Evolutionary conservation across 2,113 vertebrate genomes (phyloP), one percentile per base, ranked within the genome.

Genomic region (Rhinoptilus africanus): DNA sequence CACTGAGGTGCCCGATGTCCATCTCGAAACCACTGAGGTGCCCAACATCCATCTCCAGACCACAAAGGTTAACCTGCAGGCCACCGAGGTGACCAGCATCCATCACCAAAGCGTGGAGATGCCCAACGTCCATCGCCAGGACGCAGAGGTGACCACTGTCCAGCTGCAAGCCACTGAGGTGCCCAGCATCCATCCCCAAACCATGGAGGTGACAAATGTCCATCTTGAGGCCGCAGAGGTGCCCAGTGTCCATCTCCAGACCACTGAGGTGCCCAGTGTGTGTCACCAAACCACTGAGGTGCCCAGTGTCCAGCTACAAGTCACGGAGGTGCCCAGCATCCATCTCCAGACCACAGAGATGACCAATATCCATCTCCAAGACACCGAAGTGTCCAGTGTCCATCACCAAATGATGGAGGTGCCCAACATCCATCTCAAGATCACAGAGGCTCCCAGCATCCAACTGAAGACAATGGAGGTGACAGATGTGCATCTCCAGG

Each of bases 121-220:
- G 69, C 47, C 81, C 32, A 32, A 14, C 2, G 9, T 75, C 45
- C 98, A 98, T 59, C 97, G 98, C 50, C 98, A 51, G 14, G 18
- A 9, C 0, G 3, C 56, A 2, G 48, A 80, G 48, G 66, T 63
- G 39, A 22, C 56, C 14, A 14, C 7, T 24, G 54, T 74, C 30
- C 98, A 98, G 35, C 97, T 98, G 37, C 98, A 59, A 19, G 35
- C 51, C 60, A 39, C 60, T 5, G 73, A 87, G 63, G 45, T 77
- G 32, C 6, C 73, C 21, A 43, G 4, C 3, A 1, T 71, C 56
- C 66, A 79, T 14, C 66, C 3, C 11, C 39, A 64, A 7, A 8
- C 14, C 34, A 27, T 14, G 19, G 96, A 97, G 26, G 82, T 97
- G 68, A 68, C 93, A 6, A 74, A 93, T 0, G 89, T 98, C 39